These are phyloP conservation scores for Thalassoma bifasciatum DNA, from an alignment of 2,113 vertebrate species.

Conservation along the genomic window DNA sequence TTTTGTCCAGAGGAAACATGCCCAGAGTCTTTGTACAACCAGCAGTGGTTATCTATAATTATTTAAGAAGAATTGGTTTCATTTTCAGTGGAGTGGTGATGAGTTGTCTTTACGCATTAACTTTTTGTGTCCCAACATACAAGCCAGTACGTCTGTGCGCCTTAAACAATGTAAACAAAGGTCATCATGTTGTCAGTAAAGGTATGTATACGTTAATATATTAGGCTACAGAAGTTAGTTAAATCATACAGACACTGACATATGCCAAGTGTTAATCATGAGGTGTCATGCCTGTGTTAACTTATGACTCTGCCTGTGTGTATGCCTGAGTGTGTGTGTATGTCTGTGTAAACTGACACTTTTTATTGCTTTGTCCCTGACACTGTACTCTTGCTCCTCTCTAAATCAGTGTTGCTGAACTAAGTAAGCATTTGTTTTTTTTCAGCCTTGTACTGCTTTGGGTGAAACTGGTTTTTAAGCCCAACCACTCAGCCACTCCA, in stretches of 20 bases:
- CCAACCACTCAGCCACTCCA: not conserved
- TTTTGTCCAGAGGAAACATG: conserved; percentile 38
- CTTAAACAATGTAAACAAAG: conserved; percentile 10
- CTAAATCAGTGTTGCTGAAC: not conserved
- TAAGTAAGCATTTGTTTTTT: not conserved
- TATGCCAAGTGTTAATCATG: not conserved
- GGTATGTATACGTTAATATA: not conserved
- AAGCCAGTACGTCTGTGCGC: conserved; percentile 1
- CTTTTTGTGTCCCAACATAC: not conserved
- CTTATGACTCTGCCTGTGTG: too few relatives aligned
- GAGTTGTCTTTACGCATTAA: conserved; percentile 17
- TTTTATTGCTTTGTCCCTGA: conserved; percentile 1
- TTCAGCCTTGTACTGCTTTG: not conserved
- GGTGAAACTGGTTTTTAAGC: not conserved
- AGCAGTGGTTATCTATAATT: conserved; percentile 39
- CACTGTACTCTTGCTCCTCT: not conserved
- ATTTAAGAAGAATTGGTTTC: conserved; percentile 38
- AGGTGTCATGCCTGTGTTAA: conserved; percentile 1
- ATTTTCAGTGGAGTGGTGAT: conserved; percentile 50
- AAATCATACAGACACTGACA: conserved; percentile 25
- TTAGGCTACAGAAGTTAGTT: not conserved
- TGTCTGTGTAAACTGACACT: conserved; percentile 1
- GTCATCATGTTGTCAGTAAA: not conserved
- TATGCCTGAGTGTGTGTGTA: too few relatives aligned
- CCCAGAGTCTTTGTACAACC: conserved; percentile 42